These are phyloP conservation scores for Atherix ibis DNA, from an alignment of 2,888 invertebrate species.

Conservation along the genomic window DNA sequence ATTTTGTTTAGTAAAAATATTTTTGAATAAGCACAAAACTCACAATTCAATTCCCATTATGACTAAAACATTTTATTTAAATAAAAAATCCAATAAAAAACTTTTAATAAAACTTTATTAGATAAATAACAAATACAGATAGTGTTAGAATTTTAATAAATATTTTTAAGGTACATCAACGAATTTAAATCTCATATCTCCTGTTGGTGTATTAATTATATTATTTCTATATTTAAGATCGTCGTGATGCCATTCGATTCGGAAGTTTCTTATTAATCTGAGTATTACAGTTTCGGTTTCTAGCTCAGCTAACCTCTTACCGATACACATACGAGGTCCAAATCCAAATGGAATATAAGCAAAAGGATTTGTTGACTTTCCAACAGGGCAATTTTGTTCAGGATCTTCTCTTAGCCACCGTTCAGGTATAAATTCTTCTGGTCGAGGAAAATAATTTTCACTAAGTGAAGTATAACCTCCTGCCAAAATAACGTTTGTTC, in stretches of 20 bases:
- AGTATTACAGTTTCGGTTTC: constrained; percentile 43
- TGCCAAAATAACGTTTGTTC: constrained; percentile 1
- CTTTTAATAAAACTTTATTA: too few relatives aligned
- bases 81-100: too few relatives aligned
- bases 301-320: constrained; percentile 53
- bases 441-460: constrained; percentile 38
- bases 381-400: constrained; percentile 6
- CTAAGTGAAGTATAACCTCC: background rate
- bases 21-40: too few relatives aligned
- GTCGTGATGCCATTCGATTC: constrained; percentile 19
- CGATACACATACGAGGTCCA: constrained; percentile 51
- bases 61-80: too few relatives aligned
- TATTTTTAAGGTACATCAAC: too few relatives aligned
- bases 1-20: too few relatives aligned
- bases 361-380: constrained; percentile 33
- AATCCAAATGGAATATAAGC: constrained; percentile 49
- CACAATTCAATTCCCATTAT: too few relatives aligned
- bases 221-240: constrained; percentile 17
- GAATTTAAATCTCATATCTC: constrained; percentile 27
- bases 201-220: constrained; percentile 24
- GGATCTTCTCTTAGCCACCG: constrained; percentile 40
- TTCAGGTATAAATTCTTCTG: constrained; percentile 46
- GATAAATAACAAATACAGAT: too few relatives aligned
- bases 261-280: constrained; percentile 23
- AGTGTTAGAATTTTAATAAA: too few relatives aligned